These are phyloP conservation scores for Ashinkailepas kermadecensis DNA, from an alignment of 2,888 invertebrate species.

Conservation along the genomic window DNA sequence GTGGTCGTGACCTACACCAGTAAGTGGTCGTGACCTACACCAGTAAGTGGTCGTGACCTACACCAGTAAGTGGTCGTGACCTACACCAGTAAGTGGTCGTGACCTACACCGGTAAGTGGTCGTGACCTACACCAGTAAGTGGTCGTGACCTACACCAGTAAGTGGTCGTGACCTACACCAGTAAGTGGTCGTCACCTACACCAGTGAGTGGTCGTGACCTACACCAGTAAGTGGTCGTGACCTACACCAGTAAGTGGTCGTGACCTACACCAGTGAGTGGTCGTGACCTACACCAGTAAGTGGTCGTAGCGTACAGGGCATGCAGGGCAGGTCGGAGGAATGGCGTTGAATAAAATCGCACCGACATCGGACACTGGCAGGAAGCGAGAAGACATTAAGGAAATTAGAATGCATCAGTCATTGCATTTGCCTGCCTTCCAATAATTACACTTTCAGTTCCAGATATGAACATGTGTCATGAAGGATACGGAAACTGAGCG, in stretches of 20 bases:
- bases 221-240: neutral
- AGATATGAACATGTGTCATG: too few species aligned
- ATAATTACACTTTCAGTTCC: too few species aligned
- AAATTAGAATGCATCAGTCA: too few species aligned
- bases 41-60: neutral
- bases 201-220: slow-evolving; percentile 4
- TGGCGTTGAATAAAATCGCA: too few species aligned
- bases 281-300: neutral
- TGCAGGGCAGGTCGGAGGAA: too few species aligned
- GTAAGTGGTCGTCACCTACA: neutral
- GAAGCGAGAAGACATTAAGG: too few species aligned
- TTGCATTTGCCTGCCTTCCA: too few species aligned
- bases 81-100: slow-evolving; percentile 1
- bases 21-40: neutral
- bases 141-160: neutral
- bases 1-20: neutral
- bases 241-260: neutral
- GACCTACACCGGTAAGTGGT: neutral
- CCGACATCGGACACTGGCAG: too few species aligned
- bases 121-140: neutral
- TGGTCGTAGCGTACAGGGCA: too few species aligned
- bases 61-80: neutral
- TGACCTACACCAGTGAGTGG: neutral
- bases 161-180: neutral
- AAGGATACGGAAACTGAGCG: too few species aligned